Base-by-base conservation (phyloP, 2,797 vertebrate genomes). In the Echiichthys vipera region DNA sequence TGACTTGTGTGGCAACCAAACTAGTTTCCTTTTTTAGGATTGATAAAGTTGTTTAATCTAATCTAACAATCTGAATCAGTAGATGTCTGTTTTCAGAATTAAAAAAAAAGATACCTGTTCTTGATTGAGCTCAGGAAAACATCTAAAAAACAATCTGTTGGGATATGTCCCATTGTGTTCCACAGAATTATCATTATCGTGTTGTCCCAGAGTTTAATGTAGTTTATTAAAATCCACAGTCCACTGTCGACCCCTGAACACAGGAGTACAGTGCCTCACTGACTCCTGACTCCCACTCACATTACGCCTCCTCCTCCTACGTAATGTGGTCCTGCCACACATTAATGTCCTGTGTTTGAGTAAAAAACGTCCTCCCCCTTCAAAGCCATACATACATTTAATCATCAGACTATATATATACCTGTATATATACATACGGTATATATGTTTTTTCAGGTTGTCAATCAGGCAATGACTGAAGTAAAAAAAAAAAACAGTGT, bases 211-310 rank as follows among this genome's bases (percentile, higher is more conserved):
- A 27, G 3, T 45, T 30, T 62, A n/a, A 34, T 30, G 18, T 8
- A 30, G 24, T 18, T 58, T 12, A 56, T 57, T 34, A 5, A 34
- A 37, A 20, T 68, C 24, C 20, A 36, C 25, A 57, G 11, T 17
- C 14, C 29, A 55, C 45, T 17, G 18, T 45, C n/a, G 67, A 57
- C 37, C 22, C 8, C 17, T 46, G 29, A n/a, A 24, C 15, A 5
- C 20, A 64, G 53, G 24, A 62, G 27, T 17, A 27, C 20, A 30
- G 62, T 9, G 27, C 42, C 46, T 62, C 49, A 57, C 46, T 54
- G 42, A 56, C 59, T 62, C 53, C 37, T 49, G 22, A 56, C 40
- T 79, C 43, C 49, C 56, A 36, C 63, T 81, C 3, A 49, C 39
- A 69, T 66, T 61, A 65, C 20, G 1, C 20, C 24, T 79, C 40